Percentiles rank a stretch among this genome's conserved stretches.
Conservation (phyloP, 2,113 vertebrate genomes). For the Rhinichthys klamathensis region DNA sequence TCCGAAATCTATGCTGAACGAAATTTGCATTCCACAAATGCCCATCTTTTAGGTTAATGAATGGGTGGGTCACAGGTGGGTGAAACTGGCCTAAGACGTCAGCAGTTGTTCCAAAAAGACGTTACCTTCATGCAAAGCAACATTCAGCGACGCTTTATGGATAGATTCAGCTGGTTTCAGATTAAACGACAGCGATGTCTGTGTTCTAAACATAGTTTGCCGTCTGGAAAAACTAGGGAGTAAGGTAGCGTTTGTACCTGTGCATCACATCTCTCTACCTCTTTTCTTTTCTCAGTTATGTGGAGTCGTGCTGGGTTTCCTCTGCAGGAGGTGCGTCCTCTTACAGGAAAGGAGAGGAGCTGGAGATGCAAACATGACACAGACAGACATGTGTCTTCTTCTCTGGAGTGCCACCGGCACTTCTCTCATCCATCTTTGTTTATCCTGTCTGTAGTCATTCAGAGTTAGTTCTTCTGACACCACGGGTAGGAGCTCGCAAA, state of each 20-base stretch:
- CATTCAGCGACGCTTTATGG: neutral
- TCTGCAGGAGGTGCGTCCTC: conserved; percentile 36
- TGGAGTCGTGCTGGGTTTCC: conserved; percentile 43
- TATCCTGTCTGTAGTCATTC: conserved; percentile 23
- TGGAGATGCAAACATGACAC: conserved; percentile 28
- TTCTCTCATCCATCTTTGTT: conserved; percentile 35
- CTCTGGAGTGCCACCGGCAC: conserved; percentile 18
- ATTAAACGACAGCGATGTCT: neutral
- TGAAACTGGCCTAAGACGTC: neutral
- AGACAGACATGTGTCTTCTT: conserved; percentile 41
- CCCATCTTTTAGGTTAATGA: neutral
- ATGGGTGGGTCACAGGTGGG: neutral
- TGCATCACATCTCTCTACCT: conserved; percentile 18
- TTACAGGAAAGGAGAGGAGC: conserved; percentile 36
- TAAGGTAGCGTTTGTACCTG: neutral
- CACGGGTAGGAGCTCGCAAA: conserved; percentile 9
- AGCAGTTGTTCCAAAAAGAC: neutral
- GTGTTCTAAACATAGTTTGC: conserved; percentile 8
- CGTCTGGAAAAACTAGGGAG: conserved; percentile 14
- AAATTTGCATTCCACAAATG: neutral
- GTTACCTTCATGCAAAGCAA: neutral
- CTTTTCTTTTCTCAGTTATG: conserved; percentile 24
- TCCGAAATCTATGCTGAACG: no score
- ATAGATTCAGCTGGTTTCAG: conserved; percentile 12
- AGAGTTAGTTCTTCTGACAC: conserved; percentile 21